phyloP scores from a whole-genome alignment of 2,888 invertebrate species.

The Cabera pusaria region DNA sequence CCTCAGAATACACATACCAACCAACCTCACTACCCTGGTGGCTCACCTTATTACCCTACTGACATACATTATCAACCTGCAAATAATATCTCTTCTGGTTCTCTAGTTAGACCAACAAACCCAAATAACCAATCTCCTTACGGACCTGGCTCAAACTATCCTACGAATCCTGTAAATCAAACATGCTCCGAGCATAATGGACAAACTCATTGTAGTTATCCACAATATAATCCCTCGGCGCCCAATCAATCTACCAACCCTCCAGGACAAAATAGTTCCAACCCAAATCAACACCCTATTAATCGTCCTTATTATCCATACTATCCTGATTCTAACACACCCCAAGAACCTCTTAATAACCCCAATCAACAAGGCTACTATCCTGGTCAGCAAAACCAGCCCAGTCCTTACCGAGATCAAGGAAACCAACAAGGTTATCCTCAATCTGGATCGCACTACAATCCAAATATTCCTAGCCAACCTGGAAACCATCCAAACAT shows the following conservation, averaged over 20 bases:
- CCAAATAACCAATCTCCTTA: constrained; percentile 11
- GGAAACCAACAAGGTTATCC: no score
- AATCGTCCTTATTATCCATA: constrained; percentile 15
- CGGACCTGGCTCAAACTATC: constrained; percentile 2
- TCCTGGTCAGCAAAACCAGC: constrained; percentile 11
- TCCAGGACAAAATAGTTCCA: neutral
- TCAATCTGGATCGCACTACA: no score
- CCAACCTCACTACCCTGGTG: constrained; percentile 20
- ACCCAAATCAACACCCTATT: constrained; percentile 12
- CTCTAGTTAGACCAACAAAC: constrained; percentile 20
- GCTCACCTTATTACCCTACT: constrained; percentile 21
- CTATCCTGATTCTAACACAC: constrained; percentile 12
- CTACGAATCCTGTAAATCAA: constrained; percentile 8
- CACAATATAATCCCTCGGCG: constrained; percentile 15
- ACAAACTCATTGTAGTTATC: constrained; percentile 3
- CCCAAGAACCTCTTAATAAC: constrained; percentile 10
- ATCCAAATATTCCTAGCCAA: no score
- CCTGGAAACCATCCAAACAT: constrained; percentile 10
- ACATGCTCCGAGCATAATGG: constrained; percentile 8
- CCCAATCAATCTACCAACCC: constrained; percentile 14
- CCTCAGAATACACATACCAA: constrained; percentile 23
- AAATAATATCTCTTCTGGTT: constrained; percentile 24
- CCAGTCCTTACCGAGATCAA: constrained; percentile 15
- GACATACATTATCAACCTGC: constrained; percentile 13
- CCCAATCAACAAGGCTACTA: constrained; percentile 24